Base-by-base conservation (phyloP, 1,140 invertebrate genomes). In the Diachasma alloeum region DNA sequence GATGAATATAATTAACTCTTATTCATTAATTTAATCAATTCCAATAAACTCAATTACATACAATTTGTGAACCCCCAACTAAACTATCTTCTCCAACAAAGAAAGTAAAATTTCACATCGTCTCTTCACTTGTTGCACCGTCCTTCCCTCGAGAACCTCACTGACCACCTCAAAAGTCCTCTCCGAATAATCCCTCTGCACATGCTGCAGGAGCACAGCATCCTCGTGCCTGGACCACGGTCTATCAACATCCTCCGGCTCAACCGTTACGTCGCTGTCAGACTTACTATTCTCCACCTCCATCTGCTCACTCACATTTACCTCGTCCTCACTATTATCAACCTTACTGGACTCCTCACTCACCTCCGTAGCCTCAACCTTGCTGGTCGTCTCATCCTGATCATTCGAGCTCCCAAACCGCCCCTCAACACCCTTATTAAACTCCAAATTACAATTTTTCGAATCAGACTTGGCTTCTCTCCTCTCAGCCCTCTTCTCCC, bases 201-300 rank as follows among this genome's bases (percentile, higher is more conserved):
- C 82, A 79, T 75, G 82, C 78, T 87, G 83, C 22, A 90, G 78
- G n/a, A 90, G 72, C 69, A 89, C 80, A 69, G 84, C 84, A 78
- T 90, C 89, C 70, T 90, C 88, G 76, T 89, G 83, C 76, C 87
- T 84, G 37, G 88, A 85, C 89, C 89, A 90, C 3, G 87, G 82
- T 72, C 71, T 84, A 8, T 72, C 39, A 69, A 66, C 17, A 68
- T 78, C 75, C 15, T 82, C 74, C 10, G 44, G 31, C 72, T 81
- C 77, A 66, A 36, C 82, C 74, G 80, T 79, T 67, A 82, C 83
- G 31, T 83, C 83, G 26, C 77, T 78, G 13, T 63, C 59, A 6
- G 19, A 24, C 22, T 63, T 63, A 31, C 59, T 63, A 13, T 66
- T 69, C 13, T 79, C 59, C 67, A 72, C 66, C 66, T 80, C 37